Conservation (phyloP, 1,140 invertebrate species). For the Arion vulgaris region DNA sequence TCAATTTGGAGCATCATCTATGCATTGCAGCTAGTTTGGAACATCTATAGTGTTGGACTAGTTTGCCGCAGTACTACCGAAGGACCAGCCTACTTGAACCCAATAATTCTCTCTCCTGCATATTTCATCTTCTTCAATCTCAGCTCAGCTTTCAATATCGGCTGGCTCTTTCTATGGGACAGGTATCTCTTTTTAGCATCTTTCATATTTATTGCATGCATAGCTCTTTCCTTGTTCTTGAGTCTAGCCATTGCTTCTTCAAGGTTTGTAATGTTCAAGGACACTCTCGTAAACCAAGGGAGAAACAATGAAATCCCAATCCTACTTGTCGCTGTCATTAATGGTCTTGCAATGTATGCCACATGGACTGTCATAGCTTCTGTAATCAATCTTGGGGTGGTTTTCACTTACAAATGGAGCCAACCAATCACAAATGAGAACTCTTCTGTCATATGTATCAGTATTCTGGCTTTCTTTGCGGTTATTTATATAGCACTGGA, state of each 20-base stretch:
- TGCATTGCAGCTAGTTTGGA: constrained; percentile 57
- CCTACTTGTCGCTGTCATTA: constrained; percentile 63
- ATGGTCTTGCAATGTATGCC: constrained; percentile 67
- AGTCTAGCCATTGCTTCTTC: constrained; percentile 52
- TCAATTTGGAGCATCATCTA: constrained; percentile 68
- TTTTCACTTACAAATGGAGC: constrained; percentile 52
- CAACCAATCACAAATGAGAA: constrained; percentile 41
- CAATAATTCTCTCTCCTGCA: constrained; percentile 43
- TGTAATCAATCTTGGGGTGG: constrained; percentile 61
- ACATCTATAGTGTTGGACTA: constrained; percentile 55
- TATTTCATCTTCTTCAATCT: constrained; percentile 55
- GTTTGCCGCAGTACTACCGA: constrained; percentile 51
- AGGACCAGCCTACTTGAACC: constrained; percentile 55
- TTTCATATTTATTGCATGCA: constrained; percentile 47
- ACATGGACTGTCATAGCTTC: constrained; percentile 67
- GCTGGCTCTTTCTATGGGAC: constrained; percentile 67
- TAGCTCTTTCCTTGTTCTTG: constrained; percentile 55
- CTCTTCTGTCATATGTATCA: constrained; percentile 48
- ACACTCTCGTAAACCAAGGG: constrained; percentile 45
- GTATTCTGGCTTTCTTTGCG: constrained; percentile 46
- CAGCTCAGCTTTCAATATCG: constrained; percentile 55
- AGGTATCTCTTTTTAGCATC: constrained; percentile 45
- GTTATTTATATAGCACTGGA: constrained; percentile 59
- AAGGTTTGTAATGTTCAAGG: constrained; percentile 46
- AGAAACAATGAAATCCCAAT: constrained; percentile 57